These are phyloP conservation scores for Aspidoscelis tigris DNA, from an alignment of 2,113 vertebrate genomes.

Conservation along the genomic window DNA sequence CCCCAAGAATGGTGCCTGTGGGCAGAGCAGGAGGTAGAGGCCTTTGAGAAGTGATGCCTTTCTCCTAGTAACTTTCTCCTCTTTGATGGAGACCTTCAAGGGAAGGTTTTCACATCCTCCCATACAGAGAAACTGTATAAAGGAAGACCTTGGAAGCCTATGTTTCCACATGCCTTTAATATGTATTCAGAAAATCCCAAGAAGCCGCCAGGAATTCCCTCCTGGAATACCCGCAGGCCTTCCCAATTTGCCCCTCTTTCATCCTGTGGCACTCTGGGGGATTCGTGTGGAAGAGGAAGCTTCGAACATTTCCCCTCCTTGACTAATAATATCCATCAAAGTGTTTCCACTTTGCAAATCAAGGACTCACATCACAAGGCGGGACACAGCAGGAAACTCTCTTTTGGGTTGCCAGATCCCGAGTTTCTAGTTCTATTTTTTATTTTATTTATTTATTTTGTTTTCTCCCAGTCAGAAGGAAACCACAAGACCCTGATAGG, in stretches of 20 bases:
- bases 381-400: constrained; percentile 65
- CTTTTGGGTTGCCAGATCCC: constrained; percentile 52
- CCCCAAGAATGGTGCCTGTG: no score
- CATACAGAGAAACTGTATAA: neutral
- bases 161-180: constrained; percentile 12
- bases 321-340: constrained; percentile 78
- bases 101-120: neutral
- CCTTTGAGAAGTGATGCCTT: no score
- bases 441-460: no score
- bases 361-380: constrained; percentile 57
- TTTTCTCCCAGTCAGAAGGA: constrained; percentile 50
- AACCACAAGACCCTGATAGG: constrained; percentile 63
- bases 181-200: accelerated
- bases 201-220: accelerated
- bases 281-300: constrained; percentile 62
- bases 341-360: constrained; percentile 66
- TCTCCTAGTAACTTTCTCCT: neutral
- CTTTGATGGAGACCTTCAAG: constrained; percentile 1
- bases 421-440: constrained; percentile 20
- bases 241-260: constrained; percentile 69
- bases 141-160: accelerated
- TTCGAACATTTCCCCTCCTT: constrained; percentile 68
- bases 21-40: no score
- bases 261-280: constrained; percentile 53
- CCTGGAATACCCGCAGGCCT: constrained; percentile 38